Base-by-base conservation (phyloP, 2,113 vertebrate genomes). In the Apus apus region DNA sequence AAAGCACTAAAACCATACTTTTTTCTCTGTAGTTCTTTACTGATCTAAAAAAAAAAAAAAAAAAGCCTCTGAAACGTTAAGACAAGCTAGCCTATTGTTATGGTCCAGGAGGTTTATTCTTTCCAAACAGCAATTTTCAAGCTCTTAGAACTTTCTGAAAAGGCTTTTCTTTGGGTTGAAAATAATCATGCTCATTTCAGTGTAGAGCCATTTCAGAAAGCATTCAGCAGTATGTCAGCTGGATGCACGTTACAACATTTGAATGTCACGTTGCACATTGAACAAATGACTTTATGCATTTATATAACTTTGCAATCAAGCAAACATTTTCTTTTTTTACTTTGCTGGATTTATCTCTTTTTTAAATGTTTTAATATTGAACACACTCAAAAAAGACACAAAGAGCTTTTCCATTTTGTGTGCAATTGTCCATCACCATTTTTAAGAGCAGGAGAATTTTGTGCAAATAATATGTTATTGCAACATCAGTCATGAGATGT, bases 101-200 rank as follows among this genome's bases (percentile, higher is more conserved):
- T 10, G 8, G 26, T 67, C 82, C 53, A 68, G 48, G 34, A 78
- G 25, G 21, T 25, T 36, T 65, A 71, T 40, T 72, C 10, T 91
- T 91, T 57, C 38, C 56, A 73, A 85, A 82, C 5, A 43, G 10
- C 48, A 65, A 29, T 87, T 89, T 85, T 89, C 43, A 89, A 82
- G 46, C n/a, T 72, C 64, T 70, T 85, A 15, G 27, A 76, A 61
- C 13, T 79, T 85, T 82, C 62, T 75, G 21, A 45, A 65, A 87
- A 87, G 40, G 66, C 76, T 87, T 57, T 82, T 87, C 38, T 79
- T 86, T 65, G 53, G 23, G 40, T 30, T 87, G 62, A 95, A 91
- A 93, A 91, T 68, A 15, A 57, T 89, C 34, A 60, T 53, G 19
- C 65, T 91, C 90, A 83, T 91, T 94, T 90, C 45, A 65, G 32